Percentiles rank a stretch among this genome's conserved stretches.
These are phyloP conservation scores for Ameiurus melas DNA, from an alignment of 2,113 vertebrate genomes.

Conservation along the genomic window DNA sequence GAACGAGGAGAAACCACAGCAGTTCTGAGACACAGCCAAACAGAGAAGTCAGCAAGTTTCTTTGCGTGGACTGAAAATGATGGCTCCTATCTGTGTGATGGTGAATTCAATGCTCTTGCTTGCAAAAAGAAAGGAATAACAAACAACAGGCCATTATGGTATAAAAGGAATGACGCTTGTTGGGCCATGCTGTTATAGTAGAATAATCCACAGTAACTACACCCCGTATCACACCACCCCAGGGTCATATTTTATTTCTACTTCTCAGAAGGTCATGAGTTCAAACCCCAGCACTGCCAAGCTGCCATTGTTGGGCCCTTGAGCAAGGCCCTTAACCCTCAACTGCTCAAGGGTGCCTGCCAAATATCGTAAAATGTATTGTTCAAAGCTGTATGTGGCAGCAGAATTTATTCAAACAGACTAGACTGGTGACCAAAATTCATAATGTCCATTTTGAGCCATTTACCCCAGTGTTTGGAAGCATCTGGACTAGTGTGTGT, in stretches of 20 bases:
- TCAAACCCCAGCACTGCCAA: no score
- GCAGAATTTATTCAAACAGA: not conserved
- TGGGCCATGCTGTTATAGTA: not conserved
- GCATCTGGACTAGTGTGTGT: not conserved
- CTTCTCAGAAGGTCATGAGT: no score
- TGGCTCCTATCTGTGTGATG: not conserved
- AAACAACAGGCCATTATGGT: not conserved
- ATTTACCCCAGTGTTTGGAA: not conserved
- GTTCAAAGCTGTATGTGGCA: not conserved
- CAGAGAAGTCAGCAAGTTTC: not conserved
- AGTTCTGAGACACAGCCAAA: not conserved
- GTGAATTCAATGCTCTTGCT: not conserved
- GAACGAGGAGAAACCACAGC: not conserved
- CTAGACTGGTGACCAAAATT: not conserved
- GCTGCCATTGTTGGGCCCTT: no score
- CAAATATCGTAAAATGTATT: not conserved
- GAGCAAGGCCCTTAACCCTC: no score
- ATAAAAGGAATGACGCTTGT: not conserved
- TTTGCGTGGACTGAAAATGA: not conserved
- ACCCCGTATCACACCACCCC: not conserved
- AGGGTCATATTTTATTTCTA: not conserved
- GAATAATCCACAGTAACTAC: not conserved
- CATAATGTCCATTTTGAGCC: not conserved
- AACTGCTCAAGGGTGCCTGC: no score
- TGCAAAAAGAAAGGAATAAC: not conserved